These are phyloP conservation scores for Caerostris extrusa DNA, from an alignment of 1,140 invertebrate genomes.

Conservation along the genomic window DNA sequence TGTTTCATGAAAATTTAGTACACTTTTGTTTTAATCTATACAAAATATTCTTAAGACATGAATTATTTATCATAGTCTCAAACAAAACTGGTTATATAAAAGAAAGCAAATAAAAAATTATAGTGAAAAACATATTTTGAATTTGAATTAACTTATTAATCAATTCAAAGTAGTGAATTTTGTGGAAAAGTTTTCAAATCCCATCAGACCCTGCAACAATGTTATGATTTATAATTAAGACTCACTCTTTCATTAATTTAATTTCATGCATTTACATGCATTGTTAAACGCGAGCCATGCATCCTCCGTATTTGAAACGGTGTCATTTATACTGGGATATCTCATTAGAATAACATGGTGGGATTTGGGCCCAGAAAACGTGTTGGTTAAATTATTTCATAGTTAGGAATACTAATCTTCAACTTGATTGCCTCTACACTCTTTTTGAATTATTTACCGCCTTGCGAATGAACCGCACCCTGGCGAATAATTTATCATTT, in stretches of 20 bases:
- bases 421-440: slow-evolving; percentile 1
- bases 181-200: background rate
- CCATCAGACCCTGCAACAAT: background rate
- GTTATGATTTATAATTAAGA: background rate
- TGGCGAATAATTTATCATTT: slow-evolving; percentile 55
- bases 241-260: background rate
- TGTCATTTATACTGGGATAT: background rate
- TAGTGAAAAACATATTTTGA: too few relatives aligned
- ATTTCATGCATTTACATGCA: background rate
- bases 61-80: too few relatives aligned
- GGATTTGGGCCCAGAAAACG: background rate
- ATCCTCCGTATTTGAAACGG: background rate
- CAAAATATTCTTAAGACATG: too few relatives aligned
- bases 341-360: slow-evolving; percentile 2
- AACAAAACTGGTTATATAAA: too few relatives aligned
- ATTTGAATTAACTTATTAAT: too few relatives aligned
- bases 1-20: too few relatives aligned
- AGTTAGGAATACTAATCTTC: slow-evolving; percentile 57
- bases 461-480: slow-evolving; percentile 42
- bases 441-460: slow-evolving; percentile 63
- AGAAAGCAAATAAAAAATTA: too few relatives aligned
- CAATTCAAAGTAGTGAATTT: too few relatives aligned
- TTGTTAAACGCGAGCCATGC: background rate
- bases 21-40: too few relatives aligned
- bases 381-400: slow-evolving; percentile 50